phyloP scores from a whole-genome alignment of 2,113 vertebrate species.

The Epinephelus lanceolatus region DNA sequence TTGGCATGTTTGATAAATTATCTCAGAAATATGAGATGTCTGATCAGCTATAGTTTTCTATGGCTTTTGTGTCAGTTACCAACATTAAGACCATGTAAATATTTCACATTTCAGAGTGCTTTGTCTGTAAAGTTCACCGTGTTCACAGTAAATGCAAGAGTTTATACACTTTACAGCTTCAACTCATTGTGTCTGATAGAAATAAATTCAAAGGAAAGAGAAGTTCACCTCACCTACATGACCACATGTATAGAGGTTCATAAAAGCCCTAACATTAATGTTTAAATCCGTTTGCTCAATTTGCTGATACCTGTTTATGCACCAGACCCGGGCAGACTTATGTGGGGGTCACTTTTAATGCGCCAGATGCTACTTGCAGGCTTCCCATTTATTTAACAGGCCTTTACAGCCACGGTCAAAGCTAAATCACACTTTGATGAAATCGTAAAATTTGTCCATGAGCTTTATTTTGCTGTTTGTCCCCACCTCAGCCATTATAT shows the following conservation, averaged over 20 bases:
- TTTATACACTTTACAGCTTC: neutral
- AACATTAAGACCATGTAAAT: neutral
- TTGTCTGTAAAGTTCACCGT: neutral
- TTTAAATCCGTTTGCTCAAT: constrained; percentile 10
- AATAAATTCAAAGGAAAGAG: neutral
- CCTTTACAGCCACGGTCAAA: constrained; percentile 47
- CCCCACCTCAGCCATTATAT: constrained; percentile 46
- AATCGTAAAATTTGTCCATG: constrained; percentile 50
- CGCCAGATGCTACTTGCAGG: constrained; percentile 45
- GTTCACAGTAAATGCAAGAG: neutral
- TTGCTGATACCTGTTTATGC: neutral
- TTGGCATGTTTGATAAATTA: constrained; percentile 17
- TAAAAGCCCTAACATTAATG: neutral
- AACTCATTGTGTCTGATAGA: neutral
- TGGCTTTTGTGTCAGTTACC: neutral
- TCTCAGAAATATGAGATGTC: constrained; percentile 11
- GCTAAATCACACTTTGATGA: constrained; percentile 54
- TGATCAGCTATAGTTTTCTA: neutral
- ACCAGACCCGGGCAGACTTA: neutral
- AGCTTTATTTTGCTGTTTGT: constrained; percentile 51
- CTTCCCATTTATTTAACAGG: constrained; percentile 36
- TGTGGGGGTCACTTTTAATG: constrained; percentile 50
- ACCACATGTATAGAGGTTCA: neutral
- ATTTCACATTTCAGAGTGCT: neutral
- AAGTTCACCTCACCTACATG: neutral